Evolutionary conservation across 2,888 invertebrate species (phyloP), one percentile per base, ranked within the genome.

Genomic region (Acanthosoma haemorrhoidale): DNA sequence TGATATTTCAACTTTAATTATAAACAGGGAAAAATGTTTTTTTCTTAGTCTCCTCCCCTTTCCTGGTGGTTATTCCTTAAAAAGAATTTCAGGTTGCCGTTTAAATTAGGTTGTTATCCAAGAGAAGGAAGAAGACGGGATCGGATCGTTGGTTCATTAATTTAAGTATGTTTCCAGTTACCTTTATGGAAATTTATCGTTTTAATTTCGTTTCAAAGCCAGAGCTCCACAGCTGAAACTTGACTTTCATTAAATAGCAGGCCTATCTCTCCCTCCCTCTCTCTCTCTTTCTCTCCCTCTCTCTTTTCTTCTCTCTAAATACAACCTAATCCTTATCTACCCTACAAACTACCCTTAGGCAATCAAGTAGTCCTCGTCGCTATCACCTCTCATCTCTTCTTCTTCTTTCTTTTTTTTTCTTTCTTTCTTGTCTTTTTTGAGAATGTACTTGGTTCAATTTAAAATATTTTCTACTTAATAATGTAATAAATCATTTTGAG

Each of bases 111-210:
- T 51, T 6, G 51, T 9, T 13, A 32, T 21, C 18, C 18, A 51
- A 5, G 5, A n/a, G 1, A 13, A 51, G 29, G 25, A n/a, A 25
- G 25, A 25, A 51, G 51, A 3, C 25, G n/a, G 25, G 51, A 51
- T 51, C 51, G 51, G 51, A 51, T 51, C 51, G 2, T 5, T 3
- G 29, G 51, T 51, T 51, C 51, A 51, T 51, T 51, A 51, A 25
- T 51, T 25, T 51, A 51, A 25, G 25, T 25, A 51, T 51, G 51
- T 51, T 51, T 6, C 25, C 69, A 21, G 51, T 57, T 60, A 72
- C 72, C 70, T 72, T 72, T 72, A 72, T 72, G 70, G 72, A 72
- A 70, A 72, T 72, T 72, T 72, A 72, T 72, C 70, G 72, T 72
- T 72, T 72, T 72, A 72, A 72, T 72, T 72, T 72, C 43, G 69